Conservation (phyloP, 64 coral and sea anemone species). For the Orbicella faveolata region DNA sequence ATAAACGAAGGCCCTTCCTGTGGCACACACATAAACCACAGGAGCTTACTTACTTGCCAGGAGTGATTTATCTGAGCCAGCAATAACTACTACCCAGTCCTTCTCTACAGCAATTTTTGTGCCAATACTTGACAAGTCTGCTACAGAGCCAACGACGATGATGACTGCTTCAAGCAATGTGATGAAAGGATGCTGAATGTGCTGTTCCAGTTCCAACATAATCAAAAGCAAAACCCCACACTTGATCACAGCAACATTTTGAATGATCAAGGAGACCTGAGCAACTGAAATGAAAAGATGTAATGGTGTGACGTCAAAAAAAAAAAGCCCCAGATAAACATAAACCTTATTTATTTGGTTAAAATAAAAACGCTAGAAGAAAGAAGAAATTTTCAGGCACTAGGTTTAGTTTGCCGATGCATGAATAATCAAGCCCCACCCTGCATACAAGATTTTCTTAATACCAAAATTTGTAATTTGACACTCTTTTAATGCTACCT, state of each 20-base stretch:
- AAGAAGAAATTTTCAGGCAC: no score
- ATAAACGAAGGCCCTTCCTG: no score
- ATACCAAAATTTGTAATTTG: no score
- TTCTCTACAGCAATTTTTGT: conserved; percentile 93
- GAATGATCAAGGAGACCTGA: conserved; percentile 72
- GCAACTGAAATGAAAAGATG: conserved; percentile 67
- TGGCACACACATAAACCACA: no score
- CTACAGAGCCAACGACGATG: conserved; percentile 78
- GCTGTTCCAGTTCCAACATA: conserved; percentile 45
- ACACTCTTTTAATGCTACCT: no score
- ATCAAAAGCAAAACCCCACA: conserved; percentile 77
- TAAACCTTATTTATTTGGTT: no score
- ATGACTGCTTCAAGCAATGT: conserved; percentile 47
- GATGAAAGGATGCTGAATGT: conserved; percentile 20
- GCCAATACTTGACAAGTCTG: conserved; percentile 84
- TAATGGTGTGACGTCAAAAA: not conserved
- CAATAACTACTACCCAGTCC: conserved; percentile 97
- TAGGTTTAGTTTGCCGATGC: no score
- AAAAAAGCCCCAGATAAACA: no score
- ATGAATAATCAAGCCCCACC: no score
- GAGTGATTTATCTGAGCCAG: conserved; percentile 60
- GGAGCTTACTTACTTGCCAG: conserved; percentile 72
- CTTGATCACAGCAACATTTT: conserved; percentile 87
- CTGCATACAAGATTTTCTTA: no score
- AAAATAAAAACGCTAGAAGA: no score